Conservation (phyloP, 2,888 invertebrate genomes). For the Drosophila conformis region DNA sequence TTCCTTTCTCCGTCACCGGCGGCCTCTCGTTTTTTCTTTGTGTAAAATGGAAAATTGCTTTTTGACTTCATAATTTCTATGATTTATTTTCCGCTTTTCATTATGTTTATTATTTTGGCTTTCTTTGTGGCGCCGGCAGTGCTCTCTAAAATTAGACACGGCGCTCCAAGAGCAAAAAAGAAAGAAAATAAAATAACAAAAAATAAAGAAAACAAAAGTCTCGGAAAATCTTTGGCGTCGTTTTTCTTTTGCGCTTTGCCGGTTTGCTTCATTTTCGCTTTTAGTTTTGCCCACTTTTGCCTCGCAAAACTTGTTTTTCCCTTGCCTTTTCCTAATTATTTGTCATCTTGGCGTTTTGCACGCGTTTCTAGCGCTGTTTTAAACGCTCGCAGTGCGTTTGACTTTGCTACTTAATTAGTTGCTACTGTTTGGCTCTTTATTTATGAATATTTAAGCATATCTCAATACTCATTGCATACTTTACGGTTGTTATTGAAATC, state of each 20-base stretch:
- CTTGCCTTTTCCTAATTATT: slow-evolving; percentile 14
- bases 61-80: slow-evolving; percentile 67
- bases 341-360: slow-evolving; percentile 11
- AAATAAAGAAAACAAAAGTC: slow-evolving; percentile 22
- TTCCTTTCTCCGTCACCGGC: slow-evolving; percentile 61
- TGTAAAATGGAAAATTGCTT: slow-evolving; percentile 71
- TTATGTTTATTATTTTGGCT: slow-evolving; percentile 59
- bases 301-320: slow-evolving; percentile 48
- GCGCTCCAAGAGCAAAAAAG: not conserved
- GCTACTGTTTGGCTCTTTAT: not conserved
- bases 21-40: slow-evolving; percentile 38
- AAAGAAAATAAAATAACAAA: not conserved
- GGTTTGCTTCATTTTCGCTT: slow-evolving; percentile 42
- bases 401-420: slow-evolving; percentile 28
- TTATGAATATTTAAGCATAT: slow-evolving; percentile 24
- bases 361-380: slow-evolving; percentile 32
- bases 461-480: slow-evolving; percentile 58
- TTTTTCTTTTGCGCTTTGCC: slow-evolving; percentile 51
- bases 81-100: slow-evolving; percentile 72
- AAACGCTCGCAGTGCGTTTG: slow-evolving; percentile 36
- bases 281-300: slow-evolving; percentile 46
- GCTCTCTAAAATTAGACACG: slow-evolving; percentile 32
- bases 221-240: slow-evolving; percentile 41
- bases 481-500: slow-evolving; percentile 59
- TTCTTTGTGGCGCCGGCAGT: slow-evolving; percentile 57